Evolutionary conservation across 1,140 invertebrate genomes (phyloP), one percentile per base, ranked within the genome.

Genomic region (Drosophila tropicalis): DNA sequence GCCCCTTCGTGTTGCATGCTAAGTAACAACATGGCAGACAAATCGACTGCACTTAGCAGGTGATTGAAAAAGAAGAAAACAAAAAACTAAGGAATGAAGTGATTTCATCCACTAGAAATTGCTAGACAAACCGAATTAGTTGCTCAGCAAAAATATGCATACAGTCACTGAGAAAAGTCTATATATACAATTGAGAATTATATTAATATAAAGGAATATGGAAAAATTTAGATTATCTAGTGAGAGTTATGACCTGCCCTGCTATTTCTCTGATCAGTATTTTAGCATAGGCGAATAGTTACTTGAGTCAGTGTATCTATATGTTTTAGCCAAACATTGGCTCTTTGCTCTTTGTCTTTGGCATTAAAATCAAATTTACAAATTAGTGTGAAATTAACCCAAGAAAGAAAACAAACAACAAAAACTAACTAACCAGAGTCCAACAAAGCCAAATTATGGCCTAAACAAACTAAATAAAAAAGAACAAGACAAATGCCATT

Each of bases 31-130:
- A 67, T 67, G 70, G 76, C 79, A 87, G 84, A 87, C 84, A 87
- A 89, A 87, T 89, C 76, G 84, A 79, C 84, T 87, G 84, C 80
- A 87, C 80, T 87, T 87, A 87, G 84, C 84, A 87, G 80, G 84
- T 87, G 84, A 87, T 87, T 89, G 83, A 89, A 89, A 84, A 25
- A 4, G 22, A 25, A 25, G 4, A 25, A 25, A 25, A 77, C 73
- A 73, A 25, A 25, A 77, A 77, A 73, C 1, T 63, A 63, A 55
- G 83, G 63, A 83, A 87, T 87, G 83, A 87, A 87, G 83, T 89
- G 83, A 87, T 87, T 87, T 72, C 44, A 51, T 51, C 44, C 44
- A 51, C 44, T 51, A 51, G 44, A 51, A 51, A 51, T 22, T 51
- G 44, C 17, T 19, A 51, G 44, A 51, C 17, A 51, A 51, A 22